Evolutionary conservation across 2,113 vertebrate species (phyloP).

Genomic region (Ardeotis arabs): DNA sequence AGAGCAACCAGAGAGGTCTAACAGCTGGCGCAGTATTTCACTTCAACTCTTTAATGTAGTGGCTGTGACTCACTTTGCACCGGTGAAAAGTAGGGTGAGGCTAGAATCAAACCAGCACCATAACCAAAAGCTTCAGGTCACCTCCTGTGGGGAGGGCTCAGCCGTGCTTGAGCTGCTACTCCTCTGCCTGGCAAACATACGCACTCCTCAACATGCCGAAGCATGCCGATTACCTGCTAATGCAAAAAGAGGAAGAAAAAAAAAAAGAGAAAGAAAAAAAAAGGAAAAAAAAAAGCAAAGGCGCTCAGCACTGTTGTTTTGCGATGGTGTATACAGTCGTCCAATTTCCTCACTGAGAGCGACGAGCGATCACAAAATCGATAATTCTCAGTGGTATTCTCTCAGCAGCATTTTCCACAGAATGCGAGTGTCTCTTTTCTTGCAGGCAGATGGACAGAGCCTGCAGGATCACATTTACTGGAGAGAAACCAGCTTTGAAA

Average conservation of each 20-base stretch:
- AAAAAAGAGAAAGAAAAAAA: background rate
- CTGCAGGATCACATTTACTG: constrained; percentile 76
- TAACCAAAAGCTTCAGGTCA: background rate
- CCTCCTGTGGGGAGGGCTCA: background rate
- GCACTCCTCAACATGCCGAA: background rate
- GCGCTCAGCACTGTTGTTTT: background rate
- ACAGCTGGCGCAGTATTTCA: constrained; percentile 1
- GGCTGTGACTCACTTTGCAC: background rate
- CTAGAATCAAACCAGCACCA: background rate
- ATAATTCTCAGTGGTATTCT: constrained; percentile 64
- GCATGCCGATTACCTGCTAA: background rate
- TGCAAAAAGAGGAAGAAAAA: background rate
- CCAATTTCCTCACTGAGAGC: constrained; percentile 52
- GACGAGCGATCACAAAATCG: constrained; percentile 38
- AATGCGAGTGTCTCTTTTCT: constrained; percentile 41
- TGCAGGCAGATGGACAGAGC: constrained; percentile 78
- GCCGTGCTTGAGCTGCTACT: background rate
- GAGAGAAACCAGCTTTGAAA: constrained; percentile 78
- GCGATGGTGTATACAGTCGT: background rate
- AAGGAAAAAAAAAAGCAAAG: background rate
- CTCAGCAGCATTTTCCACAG: constrained; percentile 31
- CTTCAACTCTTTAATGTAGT: constrained; percentile 18
- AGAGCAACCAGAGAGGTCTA: background rate
- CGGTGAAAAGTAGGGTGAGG: background rate
- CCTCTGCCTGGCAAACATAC: background rate